A percentile compares a stretch with the other conserved stretches of the same genome.
phyloP scores from a whole-genome alignment of 2,797 vertebrate species.

The Acomys russatus region DNA sequence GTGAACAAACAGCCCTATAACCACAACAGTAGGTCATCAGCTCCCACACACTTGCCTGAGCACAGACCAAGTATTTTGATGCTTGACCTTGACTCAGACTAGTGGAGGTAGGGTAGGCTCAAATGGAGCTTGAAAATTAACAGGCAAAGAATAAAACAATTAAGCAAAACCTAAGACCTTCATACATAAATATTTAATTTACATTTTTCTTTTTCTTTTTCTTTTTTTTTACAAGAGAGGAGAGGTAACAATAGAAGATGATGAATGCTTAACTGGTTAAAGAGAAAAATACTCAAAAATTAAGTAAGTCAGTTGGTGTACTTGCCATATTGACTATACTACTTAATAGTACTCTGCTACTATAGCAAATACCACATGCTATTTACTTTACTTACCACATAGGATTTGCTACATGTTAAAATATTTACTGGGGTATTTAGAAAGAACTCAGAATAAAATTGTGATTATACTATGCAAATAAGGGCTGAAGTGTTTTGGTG shows the following conservation, averaged over 20 bases:
- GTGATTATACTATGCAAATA: conserved; percentile 45
- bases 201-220: neutral
- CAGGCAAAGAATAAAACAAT: conserved; percentile 1
- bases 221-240: neutral
- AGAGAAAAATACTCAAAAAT: conserved; percentile 49
- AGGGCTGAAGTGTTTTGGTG: conserved; percentile 31
- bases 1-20: neutral
- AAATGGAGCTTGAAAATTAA: neutral
- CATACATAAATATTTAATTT: neutral
- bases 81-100: conserved; percentile 18
- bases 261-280: conserved; percentile 51
- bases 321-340: neutral
- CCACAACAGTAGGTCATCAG: conserved; percentile 23
- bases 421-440: conserved; percentile 20
- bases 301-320: conserved; percentile 20
- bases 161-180: neutral
- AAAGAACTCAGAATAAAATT: conserved; percentile 64
- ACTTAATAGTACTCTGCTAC: neutral
- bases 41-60: neutral
- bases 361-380: conserved; percentile 19
- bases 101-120: neutral
- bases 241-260: neutral
- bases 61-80: neutral
- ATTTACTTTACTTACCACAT: neutral
- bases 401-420: conserved; percentile 11